Base-by-base conservation (phyloP, 1,140 invertebrate genomes). In the Zaprionus camerounensis region DNA sequence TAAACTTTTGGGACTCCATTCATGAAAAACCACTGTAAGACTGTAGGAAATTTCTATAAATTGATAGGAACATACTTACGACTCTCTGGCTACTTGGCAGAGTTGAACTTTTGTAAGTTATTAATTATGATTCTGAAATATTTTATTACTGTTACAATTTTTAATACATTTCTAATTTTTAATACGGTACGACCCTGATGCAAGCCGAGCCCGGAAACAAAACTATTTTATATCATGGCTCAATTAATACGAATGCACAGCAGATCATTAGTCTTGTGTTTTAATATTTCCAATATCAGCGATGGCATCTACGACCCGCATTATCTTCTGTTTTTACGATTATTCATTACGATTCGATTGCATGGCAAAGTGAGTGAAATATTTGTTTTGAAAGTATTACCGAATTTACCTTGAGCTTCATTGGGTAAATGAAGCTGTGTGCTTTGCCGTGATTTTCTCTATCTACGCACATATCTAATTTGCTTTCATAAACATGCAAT, bases 381-480 rank as follows among this genome's bases (percentile, higher is more conserved):
- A 53, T 58, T 56, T 82, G 68, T 76, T 72, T 83, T 87, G 81
- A 82, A 86, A 86, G 24, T 56, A 57, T 57, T 51, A 22, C 20
- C 26, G 71, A 72, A 59, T 76, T 88, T 72, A 80, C 84, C 84
- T 86, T 86, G 84, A 86, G 38, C 65, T 58, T 72, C 69, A 3
- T 17, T 17, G n/a, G 44, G 59, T 62, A 82, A 82, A 82, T 68
- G 76, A 79, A 78, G 66, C 69, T 63, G 65, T 17, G n/a, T 26
- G 44, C 66, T 74, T 55, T 64, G 62, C 67, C 20, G 55, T 31
- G 61, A 24, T 51, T 67, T 62, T 22, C 36, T 28, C 76, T 88
- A 86, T 86, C 82, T 77, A 66, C 69, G 80, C 80, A 74, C 82
- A 86, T 86, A 86, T 87, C 83, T 86, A 80, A 83, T 83, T 70